Conservation (phyloP, 2,888 invertebrate genomes). For the Lycia hirtaria region DNA sequence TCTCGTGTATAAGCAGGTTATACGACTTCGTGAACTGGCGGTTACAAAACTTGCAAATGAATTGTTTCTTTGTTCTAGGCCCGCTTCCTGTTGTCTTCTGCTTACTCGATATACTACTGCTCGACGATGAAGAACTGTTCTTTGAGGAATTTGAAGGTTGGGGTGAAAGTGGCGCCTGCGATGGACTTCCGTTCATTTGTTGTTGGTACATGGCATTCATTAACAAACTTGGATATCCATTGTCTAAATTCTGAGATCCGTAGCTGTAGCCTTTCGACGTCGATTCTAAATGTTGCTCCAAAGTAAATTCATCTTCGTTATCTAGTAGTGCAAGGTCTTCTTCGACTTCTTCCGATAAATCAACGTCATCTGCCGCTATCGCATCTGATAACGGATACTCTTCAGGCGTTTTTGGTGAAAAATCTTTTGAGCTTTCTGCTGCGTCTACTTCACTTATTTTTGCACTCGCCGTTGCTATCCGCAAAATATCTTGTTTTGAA, state of each 20-base stretch:
- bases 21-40: constrained; percentile 99
- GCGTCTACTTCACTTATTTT: constrained; percentile 80
- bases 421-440: constrained; percentile 68
- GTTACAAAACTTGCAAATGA: constrained; percentile 99
- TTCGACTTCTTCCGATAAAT: constrained; percentile 89
- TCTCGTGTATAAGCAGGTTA: constrained; percentile 98
- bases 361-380: constrained; percentile 86
- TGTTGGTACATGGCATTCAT: constrained; percentile 89
- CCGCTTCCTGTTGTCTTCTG: constrained; percentile 84
- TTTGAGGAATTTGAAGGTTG: constrained; percentile 77
- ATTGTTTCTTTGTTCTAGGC: constrained; percentile 97
- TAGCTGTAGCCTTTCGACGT: constrained; percentile 75
- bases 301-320: constrained; percentile 89
- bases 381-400: constrained; percentile 81
- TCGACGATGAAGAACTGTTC: constrained; percentile 78
- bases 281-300: constrained; percentile 83
- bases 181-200: constrained; percentile 79
- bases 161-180: constrained; percentile 76
- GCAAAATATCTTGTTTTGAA: constrained; percentile 88
- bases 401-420: constrained; percentile 79
- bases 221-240: constrained; percentile 89
- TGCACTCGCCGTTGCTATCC: constrained; percentile 85
- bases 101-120: constrained; percentile 78
- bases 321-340: constrained; percentile 91
- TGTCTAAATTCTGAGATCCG: constrained; percentile 86